A percentile compares a stretch with the other conserved stretches of the same genome.
Evolutionary conservation across 2,113 vertebrate genomes (phyloP).

Genomic region (Tichodroma muraria): DNA sequence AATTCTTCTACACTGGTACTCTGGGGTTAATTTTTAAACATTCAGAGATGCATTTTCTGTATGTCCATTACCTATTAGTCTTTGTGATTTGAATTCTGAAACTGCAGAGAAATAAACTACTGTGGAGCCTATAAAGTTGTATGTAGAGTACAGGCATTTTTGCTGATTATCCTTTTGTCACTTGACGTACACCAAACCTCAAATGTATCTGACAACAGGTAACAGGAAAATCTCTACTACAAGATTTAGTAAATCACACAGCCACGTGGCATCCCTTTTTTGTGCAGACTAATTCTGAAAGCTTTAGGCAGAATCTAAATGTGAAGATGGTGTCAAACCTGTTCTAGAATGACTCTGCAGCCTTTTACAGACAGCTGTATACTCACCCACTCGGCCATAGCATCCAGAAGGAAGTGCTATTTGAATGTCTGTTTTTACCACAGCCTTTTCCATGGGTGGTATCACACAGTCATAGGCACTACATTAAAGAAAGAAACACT

Average conservation of each 20-base stretch:
- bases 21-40: neutral
- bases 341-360: neutral
- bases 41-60: neutral
- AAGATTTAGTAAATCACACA: neutral
- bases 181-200: neutral
- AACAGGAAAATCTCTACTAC: neutral
- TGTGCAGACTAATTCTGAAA: neutral
- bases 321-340: neutral
- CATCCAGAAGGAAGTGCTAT: conserved; percentile 87
- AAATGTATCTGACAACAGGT: neutral
- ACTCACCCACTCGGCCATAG: conserved; percentile 95
- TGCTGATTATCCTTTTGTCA: neutral
- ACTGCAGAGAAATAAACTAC: neutral
- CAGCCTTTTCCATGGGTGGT: conserved; percentile 81
- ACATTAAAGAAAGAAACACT: neutral
- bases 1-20: neutral
- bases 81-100: neutral
- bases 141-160: neutral
- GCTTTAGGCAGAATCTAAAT: neutral
- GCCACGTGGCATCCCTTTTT: neutral
- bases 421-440: conserved; percentile 96
- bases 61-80: neutral
- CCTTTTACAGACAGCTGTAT: neutral
- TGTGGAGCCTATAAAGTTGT: neutral
- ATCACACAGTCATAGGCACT: conserved; percentile 91